A percentile compares a stretch with the other conserved stretches of the same genome.
Conservation (phyloP, 2,113 vertebrate species). For the Ascaphus truei region DNA sequence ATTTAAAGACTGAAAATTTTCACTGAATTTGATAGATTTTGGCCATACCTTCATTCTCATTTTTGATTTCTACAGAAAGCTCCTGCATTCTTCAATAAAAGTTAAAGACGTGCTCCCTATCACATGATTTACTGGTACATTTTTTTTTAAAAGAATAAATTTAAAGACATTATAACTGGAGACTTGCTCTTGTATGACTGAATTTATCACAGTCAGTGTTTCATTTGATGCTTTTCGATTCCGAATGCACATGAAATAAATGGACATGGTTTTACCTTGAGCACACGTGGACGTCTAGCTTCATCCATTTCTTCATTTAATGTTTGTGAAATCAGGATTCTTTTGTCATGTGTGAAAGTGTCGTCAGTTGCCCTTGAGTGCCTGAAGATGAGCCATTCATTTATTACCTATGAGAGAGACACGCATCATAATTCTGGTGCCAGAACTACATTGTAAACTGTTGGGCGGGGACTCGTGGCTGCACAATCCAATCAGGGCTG, state of each 20-base stretch:
- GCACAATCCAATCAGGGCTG: too few relatives aligned
- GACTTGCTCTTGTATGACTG: slow-evolving; percentile 80
- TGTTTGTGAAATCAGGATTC: too few relatives aligned
- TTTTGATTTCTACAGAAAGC: slow-evolving; percentile 81
- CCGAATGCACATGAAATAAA: slow-evolving; percentile 79
- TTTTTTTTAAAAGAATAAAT: slow-evolving; percentile 70
- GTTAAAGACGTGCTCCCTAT: slow-evolving; percentile 81
- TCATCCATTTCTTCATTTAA: slow-evolving; percentile 58
- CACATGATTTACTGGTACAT: slow-evolving; percentile 86
- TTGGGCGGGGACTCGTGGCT: too few relatives aligned
- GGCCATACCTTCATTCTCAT: slow-evolving; percentile 80
- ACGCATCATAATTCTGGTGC: too few relatives aligned
- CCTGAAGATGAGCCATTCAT: too few relatives aligned
- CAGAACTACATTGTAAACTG: too few relatives aligned
- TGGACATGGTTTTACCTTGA: slow-evolving; percentile 80
- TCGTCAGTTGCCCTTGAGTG: too few relatives aligned
- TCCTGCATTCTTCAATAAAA: slow-evolving; percentile 91
- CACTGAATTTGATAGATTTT: slow-evolving; percentile 78
- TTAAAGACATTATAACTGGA: slow-evolving; percentile 64
- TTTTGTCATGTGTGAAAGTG: too few relatives aligned
- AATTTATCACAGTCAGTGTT: slow-evolving; percentile 75
- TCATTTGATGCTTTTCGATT: slow-evolving; percentile 78
- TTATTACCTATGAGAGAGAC: too few relatives aligned
- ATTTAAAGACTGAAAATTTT: slow-evolving; percentile 82
- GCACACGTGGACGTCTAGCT: slow-evolving; percentile 67